Evolutionary conservation across 2,113 vertebrate species (phyloP).

Genomic region (Phoenicopterus ruber): DNA sequence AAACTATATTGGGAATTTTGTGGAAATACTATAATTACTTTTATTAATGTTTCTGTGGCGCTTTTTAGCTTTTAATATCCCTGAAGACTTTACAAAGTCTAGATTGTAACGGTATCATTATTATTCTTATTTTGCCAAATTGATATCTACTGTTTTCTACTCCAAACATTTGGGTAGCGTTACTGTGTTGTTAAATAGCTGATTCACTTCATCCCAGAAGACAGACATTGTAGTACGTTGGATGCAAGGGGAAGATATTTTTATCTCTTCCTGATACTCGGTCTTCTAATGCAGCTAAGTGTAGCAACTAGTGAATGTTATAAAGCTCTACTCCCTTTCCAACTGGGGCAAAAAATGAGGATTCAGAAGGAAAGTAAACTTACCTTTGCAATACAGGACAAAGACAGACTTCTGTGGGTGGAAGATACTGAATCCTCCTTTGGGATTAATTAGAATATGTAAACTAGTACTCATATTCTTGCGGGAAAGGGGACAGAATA

Average conservation of each 20-base stretch:
- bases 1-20: background rate
- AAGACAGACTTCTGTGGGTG: background rate
- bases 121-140: conserved; percentile 14
- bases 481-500: conserved; percentile 3
- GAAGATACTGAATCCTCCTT: background rate
- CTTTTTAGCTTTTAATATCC: background rate
- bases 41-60: conserved; percentile 5
- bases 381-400: background rate
- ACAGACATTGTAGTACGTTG: background rate
- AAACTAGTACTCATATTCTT: background rate
- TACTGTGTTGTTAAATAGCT: background rate
- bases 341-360: background rate
- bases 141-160: background rate
- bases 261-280: background rate
- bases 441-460: conserved; percentile 52
- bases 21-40: background rate
- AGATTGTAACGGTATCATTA: background rate
- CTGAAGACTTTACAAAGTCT: background rate
- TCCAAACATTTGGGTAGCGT: background rate
- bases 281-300: background rate
- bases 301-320: background rate
- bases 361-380: background rate
- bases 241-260: background rate
- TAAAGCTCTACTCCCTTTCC: background rate
- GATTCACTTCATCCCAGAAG: background rate